These are phyloP conservation scores for Delphinapterus leucas DNA, from an alignment of 2,113 vertebrate species.

Conservation along the genomic window DNA sequence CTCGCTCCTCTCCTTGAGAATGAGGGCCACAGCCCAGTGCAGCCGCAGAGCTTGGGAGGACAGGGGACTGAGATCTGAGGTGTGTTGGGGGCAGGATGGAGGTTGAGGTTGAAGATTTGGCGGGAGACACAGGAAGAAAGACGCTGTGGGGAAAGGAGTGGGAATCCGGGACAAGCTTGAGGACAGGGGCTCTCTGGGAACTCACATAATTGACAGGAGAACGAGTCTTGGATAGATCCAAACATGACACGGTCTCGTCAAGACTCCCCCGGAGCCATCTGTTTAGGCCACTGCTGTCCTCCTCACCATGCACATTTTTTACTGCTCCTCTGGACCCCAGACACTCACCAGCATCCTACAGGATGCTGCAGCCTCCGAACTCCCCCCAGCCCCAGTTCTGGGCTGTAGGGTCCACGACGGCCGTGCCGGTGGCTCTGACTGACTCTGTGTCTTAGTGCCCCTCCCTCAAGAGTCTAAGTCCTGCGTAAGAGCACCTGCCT, in stretches of 20 bases:
- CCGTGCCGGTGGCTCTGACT: too few species aligned
- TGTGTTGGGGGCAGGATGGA: background rate
- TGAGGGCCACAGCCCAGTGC: rapidly evolving
- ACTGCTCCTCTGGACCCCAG: background rate
- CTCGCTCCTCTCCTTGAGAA: rapidly evolving
- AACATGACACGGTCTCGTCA: too few species aligned
- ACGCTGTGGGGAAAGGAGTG: background rate
- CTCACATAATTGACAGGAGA: background rate
- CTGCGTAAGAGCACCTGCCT: background rate
- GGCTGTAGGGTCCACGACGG: background rate
- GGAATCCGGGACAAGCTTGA: background rate
- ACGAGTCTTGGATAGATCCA: background rate
- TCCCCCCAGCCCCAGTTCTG: background rate
- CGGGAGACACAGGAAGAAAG: background rate
- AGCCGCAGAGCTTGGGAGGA: background rate
- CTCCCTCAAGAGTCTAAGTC: background rate
- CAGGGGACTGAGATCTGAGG: background rate
- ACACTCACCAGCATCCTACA: background rate
- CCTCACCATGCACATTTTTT: rapidly evolving
- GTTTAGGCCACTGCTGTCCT: rapidly evolving
- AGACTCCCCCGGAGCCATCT: background rate
- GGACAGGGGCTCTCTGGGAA: background rate
- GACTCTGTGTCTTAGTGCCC: background rate
- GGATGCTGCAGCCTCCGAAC: background rate
- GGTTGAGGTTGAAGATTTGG: background rate